Percentiles rank a stretch among this genome's conserved stretches.
phyloP scores from a whole-genome alignment of 2,797 vertebrate species.

The Galaxias olidus region DNA sequence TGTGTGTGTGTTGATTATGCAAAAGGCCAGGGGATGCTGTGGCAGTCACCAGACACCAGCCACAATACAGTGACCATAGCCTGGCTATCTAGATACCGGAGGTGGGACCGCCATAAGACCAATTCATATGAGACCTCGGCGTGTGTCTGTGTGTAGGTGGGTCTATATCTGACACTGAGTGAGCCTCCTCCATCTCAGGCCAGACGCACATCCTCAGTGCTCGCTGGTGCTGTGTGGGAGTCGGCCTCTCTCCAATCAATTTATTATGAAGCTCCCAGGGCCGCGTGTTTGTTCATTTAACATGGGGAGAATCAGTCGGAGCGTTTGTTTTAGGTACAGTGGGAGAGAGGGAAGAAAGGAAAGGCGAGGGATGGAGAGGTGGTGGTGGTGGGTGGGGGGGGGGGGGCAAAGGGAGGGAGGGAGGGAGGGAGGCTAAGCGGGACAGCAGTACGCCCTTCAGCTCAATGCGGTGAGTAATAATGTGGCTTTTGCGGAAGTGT shows the following conservation, averaged over 20 bases:
- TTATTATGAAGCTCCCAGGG: constrained; percentile 74
- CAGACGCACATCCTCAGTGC: constrained; percentile 41
- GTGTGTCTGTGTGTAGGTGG: not conserved
- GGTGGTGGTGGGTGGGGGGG: not conserved
- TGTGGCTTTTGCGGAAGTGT: constrained; percentile 61
- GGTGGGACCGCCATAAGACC: constrained; percentile 40
- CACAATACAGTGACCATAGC: constrained; percentile 19
- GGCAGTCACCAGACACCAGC: constrained; percentile 42
- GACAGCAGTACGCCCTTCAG: constrained; percentile 50
- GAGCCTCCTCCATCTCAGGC: constrained; percentile 51
- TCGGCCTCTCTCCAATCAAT: constrained; percentile 70
- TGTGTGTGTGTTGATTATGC: constrained; percentile 35
- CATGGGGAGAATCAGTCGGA: constrained; percentile 65
- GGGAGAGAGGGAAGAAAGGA: constrained; percentile 48
- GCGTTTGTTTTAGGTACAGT: constrained; percentile 65
- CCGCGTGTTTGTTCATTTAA: constrained; percentile 75
- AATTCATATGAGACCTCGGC: not conserved
- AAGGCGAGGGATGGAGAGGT: constrained; percentile 7
- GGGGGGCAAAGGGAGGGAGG: constrained; percentile 6
- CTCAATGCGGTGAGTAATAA: constrained; percentile 58
- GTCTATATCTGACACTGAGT: constrained; percentile 9
- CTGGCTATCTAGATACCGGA: constrained; percentile 26
- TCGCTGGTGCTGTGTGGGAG: constrained; percentile 60
- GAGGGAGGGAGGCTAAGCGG: constrained; percentile 35
- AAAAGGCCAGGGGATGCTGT: constrained; percentile 32